Evolutionary conservation across 2,888 invertebrate genomes (phyloP), one percentile per base, ranked within the genome.

Genomic region (Entomobrya multifasciata): DNA sequence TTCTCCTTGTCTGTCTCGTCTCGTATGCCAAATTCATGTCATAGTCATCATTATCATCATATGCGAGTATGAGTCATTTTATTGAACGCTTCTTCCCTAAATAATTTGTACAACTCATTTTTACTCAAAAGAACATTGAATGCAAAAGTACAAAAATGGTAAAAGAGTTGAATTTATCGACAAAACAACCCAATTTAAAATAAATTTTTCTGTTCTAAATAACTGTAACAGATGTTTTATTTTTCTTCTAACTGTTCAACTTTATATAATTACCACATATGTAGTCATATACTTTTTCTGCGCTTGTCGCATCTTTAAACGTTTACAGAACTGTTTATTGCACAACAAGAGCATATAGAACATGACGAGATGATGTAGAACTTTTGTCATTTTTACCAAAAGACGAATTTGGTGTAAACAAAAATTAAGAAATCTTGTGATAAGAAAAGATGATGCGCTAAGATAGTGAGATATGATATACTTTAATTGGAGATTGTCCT

Each of bases 1-100:
- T 25, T 74, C 27, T 55, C 55, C 49, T 20, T 25, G 49, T 41
- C 77, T 60, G 36, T 36, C 49, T 17, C 30, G 36, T 36, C 49
- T 17, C 30, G 25, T 22, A 57, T 60, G 47, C 62, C 49, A 62
- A 65, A n/a, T 22, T 25, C 70, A 47, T 70, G 44, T 70, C 70
- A 70, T 47, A 6, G 22, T 11, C 17, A 55, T 77, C 60, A 77
- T 30, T n/a, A n/a, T 76, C 76, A 76, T 76, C 27, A 15, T n/a
- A n/a, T n/a, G n/a, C n/a, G 67, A 25, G 27, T 36, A 57, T 74
- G 72, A 72, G 22, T 72, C 72, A 72, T 72, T 3, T n/a, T 76
- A 57, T 76, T 36, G 57, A 2, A 55, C 60, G 77, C 49, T 72
- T 44, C 47, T 49, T 47, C 47, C 0, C 72, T 47, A 30, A 27